Conservation (phyloP, 2,888 invertebrate genomes). For the Petrolisthes manimaculis region DNA sequence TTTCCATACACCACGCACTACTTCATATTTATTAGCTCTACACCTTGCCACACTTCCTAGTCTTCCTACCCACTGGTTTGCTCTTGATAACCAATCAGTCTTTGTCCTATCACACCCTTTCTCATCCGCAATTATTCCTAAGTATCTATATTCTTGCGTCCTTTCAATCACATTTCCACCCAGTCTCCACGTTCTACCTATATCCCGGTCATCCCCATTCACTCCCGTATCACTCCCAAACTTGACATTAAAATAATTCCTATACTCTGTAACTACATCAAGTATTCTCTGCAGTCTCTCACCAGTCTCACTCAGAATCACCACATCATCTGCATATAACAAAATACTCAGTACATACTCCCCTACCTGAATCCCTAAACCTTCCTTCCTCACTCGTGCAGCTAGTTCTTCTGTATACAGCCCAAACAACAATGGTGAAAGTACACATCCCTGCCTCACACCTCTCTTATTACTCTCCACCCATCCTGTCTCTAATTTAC, state of each 20-base stretch:
- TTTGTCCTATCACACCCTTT: conserved; percentile 4
- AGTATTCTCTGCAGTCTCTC: neutral
- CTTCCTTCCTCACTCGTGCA: too few relatives aligned
- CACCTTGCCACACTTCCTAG: conserved; percentile 14
- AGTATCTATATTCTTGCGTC: conserved; percentile 11
- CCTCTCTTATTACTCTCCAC: too few relatives aligned
- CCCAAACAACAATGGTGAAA: too few relatives aligned
- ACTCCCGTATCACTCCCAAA: neutral
- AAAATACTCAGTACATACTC: too few relatives aligned
- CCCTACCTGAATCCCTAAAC: too few relatives aligned
- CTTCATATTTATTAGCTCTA: neutral
- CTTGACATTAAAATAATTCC: neutral
- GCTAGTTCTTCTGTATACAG: too few relatives aligned
- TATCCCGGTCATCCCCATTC: conserved; percentile 4
- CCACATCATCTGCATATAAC: too few relatives aligned
- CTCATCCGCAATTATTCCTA: neutral
- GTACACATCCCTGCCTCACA: too few relatives aligned
- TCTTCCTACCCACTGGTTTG: conserved; percentile 7
- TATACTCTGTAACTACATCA: neutral
- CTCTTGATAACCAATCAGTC: neutral
- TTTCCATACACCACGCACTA: conserved; percentile 12
- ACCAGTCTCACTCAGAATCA: too few relatives aligned
- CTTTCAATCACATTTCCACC: neutral
- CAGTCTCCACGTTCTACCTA: neutral
- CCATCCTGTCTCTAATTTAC: too few relatives aligned